Base-by-base conservation (phyloP, 2,113 vertebrate genomes). In the Symphodus melops region DNA sequence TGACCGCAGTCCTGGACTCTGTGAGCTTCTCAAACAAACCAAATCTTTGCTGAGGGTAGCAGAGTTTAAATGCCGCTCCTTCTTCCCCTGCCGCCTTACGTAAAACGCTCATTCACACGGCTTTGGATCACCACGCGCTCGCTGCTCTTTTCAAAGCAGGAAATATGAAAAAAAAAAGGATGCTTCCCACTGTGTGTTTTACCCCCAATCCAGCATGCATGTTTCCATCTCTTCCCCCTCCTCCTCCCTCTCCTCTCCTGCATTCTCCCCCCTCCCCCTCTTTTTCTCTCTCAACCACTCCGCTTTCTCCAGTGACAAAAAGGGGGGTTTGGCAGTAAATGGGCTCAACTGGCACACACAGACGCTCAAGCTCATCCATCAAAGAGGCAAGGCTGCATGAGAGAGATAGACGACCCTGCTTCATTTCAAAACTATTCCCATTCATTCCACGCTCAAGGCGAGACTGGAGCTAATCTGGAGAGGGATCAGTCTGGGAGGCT, bases 271-370 rank as follows among this genome's bases (percentile, higher is more conserved):
- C 46, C 49, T 36, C 42, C 58, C 61, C 41, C 54, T 25, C 66
- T 17, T 65, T 5, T 57, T 23, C 65, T 48, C 46, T 71, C 57
- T 61, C 8, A 72, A 69, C 53, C 54, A 13, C 65, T 75, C 75
- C 83, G 72, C 71, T 85, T 83, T 77, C 87, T 81, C 81, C 12
- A 2, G 68, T 72, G 72, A 85, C 86, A 90, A 86, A 90, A 72
- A n/a, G 48, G 46, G 72, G 52, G 81, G 58, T 49, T 84, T 83
- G 75, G 73, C 75, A 71, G 51, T 67, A 77, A 83, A 85, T 28
- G 64, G 74, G 86, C 42, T 88, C 63, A 82, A 64, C 28, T 36
- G 9, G 58, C 72, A 75, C 79, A 77, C 64, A 63, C 58, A 68
- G 59, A 72, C 25, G 62, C 72, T 75, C 55, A n/a, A 9, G 58